Evolutionary conservation across 2,888 invertebrate genomes (phyloP).

Genomic region (Zygogramma bicolorata): DNA sequence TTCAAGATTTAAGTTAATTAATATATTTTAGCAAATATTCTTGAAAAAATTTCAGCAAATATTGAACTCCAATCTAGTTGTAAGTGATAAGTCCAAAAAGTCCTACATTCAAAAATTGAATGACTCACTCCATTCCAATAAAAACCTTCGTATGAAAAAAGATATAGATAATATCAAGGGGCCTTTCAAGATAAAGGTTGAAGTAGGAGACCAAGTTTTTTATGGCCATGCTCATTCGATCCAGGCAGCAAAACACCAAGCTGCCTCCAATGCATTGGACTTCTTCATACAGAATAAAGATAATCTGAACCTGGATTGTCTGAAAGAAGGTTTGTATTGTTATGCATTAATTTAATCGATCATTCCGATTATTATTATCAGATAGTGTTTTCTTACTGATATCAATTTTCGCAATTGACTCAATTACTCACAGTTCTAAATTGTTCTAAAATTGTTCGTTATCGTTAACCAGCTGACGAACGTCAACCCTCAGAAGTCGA

Average conservation of each 20-base stretch:
- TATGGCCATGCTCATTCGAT: constrained; percentile 57
- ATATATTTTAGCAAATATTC: not conserved
- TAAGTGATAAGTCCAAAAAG: constrained; percentile 49
- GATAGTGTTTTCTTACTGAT: not conserved
- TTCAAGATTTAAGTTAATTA: not conserved
- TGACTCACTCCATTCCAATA: constrained; percentile 50
- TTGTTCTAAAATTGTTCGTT: too few relatives aligned
- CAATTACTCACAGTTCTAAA: too few relatives aligned
- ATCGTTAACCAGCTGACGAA: too few relatives aligned
- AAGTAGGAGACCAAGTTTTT: constrained; percentile 56
- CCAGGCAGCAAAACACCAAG: constrained; percentile 60
- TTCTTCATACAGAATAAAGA: constrained; percentile 50
- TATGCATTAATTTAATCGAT: not conserved
- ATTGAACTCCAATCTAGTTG: constrained; percentile 33
- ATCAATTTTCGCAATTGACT: not conserved
- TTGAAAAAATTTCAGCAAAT: constrained; percentile 27
- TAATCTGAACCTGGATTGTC: constrained; percentile 52
- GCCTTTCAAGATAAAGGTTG: constrained; percentile 57
- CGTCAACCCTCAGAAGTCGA: too few relatives aligned
- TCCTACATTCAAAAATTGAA: constrained; percentile 57
- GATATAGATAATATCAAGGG: constrained; percentile 52
- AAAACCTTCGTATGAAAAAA: constrained; percentile 46
- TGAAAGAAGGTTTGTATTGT: constrained; percentile 50
- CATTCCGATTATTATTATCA: not conserved
- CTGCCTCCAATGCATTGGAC: constrained; percentile 59